Conservation (phyloP, 2,797 vertebrate species). For the Pseudochirops cupreus region DNA sequence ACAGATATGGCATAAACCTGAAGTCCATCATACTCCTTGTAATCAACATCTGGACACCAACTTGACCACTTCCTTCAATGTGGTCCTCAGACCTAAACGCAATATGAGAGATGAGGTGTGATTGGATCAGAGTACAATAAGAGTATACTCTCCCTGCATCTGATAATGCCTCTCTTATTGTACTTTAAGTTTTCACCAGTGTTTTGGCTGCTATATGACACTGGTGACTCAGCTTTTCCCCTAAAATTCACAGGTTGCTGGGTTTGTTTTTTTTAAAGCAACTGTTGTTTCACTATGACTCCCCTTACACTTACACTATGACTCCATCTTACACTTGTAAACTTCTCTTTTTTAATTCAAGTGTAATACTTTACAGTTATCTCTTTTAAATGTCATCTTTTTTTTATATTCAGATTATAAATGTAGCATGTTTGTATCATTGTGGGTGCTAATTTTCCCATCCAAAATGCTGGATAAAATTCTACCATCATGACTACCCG, state of each 20-base stretch:
- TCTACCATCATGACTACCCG: neutral
- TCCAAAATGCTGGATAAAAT: neutral
- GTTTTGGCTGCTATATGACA: neutral
- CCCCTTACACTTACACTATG: too few species aligned
- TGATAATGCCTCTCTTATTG: neutral
- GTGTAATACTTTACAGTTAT: neutral
- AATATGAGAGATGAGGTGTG: neutral
- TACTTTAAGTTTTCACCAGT: neutral
- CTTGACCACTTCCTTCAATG: neutral
- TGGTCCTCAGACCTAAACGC: neutral
- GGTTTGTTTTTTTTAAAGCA: too few species aligned
- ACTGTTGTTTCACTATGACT: neutral
- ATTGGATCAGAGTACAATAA: neutral
- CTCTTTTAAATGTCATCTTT: neutral
- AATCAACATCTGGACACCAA: neutral
- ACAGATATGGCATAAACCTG: neutral
- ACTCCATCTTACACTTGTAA: neutral
- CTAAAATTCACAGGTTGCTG: neutral
- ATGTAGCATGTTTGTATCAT: neutral
- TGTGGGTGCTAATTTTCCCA: neutral
- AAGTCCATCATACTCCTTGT: neutral
- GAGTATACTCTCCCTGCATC: neutral
- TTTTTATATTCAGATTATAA: neutral
- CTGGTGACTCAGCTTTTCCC: neutral
- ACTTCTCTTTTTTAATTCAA: neutral